Evolutionary conservation across 2,888 invertebrate genomes (phyloP), one percentile per base, ranked within the genome.

Genomic region (Apodemia zela): DNA sequence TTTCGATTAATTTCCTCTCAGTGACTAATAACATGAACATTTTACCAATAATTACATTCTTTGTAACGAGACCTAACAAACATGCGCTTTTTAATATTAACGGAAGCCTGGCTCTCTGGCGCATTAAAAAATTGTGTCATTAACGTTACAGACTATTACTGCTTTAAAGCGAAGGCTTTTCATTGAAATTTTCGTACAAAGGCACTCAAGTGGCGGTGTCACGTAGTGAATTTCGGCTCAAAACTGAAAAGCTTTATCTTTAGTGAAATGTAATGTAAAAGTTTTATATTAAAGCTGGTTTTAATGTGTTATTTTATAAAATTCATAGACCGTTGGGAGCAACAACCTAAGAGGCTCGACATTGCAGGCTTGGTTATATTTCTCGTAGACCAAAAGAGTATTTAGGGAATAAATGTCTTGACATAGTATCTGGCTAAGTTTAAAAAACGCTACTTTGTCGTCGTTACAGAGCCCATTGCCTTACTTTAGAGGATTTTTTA

Each of bases 51-150:
- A 72, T 73, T 73, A 72, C 69, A 68, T 68, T 71, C 71, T 76
- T 74, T 75, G 75, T 72, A 73, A 73, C 67, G 66, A 66, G 72
- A 75, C 68, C 72, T 63, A 66, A 70, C 70, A 68, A 69, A 72
- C 72, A 69, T 69, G 72, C 75, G 69, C 69, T 76, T 73, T 71
- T 69, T 57, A 73, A 72, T 66, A 65, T 64, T 59, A 67, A 61
- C 60, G 57, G 25, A 29, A 15, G 29, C 29, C 8, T 61, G 66
- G 54, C 60, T 21, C 61, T 54, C 61, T 11, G 15, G 66, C 61
- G 61, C 64, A 59, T 66, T 68, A 63, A 57, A 62, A 69, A 69
- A 66, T 63, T 66, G 64, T 68, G 63, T 63, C 60, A 60, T 63
- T 62, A 65, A 68, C 68, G 68, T 62, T 65, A 64, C 65, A 62